These are phyloP conservation scores for Spodoptera litura DNA, from an alignment of 1,140 invertebrate genomes.

Conservation along the genomic window DNA sequence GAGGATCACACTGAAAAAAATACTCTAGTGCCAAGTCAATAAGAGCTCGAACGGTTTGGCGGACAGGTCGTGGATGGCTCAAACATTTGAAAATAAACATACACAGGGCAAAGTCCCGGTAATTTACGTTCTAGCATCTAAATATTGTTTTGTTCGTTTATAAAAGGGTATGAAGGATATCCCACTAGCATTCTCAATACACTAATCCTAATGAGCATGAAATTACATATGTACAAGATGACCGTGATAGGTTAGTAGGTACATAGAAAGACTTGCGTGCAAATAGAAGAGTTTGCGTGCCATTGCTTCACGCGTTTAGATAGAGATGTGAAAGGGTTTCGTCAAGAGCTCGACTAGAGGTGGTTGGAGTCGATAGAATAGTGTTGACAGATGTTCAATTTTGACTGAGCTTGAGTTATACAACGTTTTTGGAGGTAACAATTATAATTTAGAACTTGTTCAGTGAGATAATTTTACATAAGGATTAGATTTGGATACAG, in stretches of 20 bases:
- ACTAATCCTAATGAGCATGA: conserved; percentile 81
- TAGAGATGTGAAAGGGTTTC: conserved; percentile 15
- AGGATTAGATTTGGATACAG: conserved; percentile 8
- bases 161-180: conserved; percentile 66
- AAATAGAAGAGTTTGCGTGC: conserved; percentile 35
- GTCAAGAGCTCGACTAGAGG: conserved; percentile 20
- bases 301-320: conserved; percentile 17
- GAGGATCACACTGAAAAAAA: conserved; percentile 86
- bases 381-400: conserved; percentile 7
- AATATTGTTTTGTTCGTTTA: conserved; percentile 54
- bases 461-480: conserved; percentile 9
- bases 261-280: conserved; percentile 48
- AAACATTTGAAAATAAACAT: conserved; percentile 51
- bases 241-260: conserved; percentile 20
- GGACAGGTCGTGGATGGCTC: conserved; percentile 57
- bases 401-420: conserved; percentile 5
- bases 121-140: conserved; percentile 35
- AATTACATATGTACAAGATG: conserved; percentile 68
- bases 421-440: background rate
- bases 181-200: conserved; percentile 84
- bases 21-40: conserved; percentile 85
- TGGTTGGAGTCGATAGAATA: conserved; percentile 15
- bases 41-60: conserved; percentile 77
- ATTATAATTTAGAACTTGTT: background rate
- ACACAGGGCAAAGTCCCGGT: conserved; percentile 45